Base-by-base conservation (phyloP, 1,140 invertebrate species). In the Heliothis subflexa region DNA sequence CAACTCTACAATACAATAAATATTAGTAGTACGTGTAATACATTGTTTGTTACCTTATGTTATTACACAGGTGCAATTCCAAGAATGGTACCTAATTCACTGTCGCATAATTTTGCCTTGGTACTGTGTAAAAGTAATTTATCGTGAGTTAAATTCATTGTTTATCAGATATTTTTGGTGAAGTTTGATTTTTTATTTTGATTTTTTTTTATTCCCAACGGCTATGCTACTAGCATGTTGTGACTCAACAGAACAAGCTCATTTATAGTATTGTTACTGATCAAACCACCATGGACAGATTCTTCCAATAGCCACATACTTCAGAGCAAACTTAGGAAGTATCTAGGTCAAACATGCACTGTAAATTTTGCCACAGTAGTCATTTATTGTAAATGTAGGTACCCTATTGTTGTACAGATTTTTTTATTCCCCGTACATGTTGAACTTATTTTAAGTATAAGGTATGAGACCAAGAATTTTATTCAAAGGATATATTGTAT, bases 401-500 rank as follows among this genome's bases (percentile, higher is more conserved):
- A 90, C 82, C 81, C 78, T 89, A 89, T 88, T 89, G 86, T 92
- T 94, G 91, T 93, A 92, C 85, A 89, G 88, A 83, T 87, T 85
- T 91, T 91, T 92, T 89, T 87, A 88, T 87, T 82, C 82, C 82
- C 79, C 84, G 81, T 84, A 87, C 84, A 83, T 87, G 89, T 92
- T 91, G 83, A 85, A 89, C 75, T 91, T 93, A 89, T 90, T 90
- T 91, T 91, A 91, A 90, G 84, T 86, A 76, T 94, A 92, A 94
- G 87, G 84, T 90, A 91, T 83, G 81, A 88, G 91, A 92, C 91
- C 91, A 91, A 92, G 86, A 90, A 88, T 89, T 91, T 89, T 91
- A 92, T 91, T 89, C 81, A 92, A 91, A 92, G 85, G 84, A 89
- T 88, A 89, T 91, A 91, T 93, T 93, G 90, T 93, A 93, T 89